Base-by-base conservation (phyloP, 2,888 invertebrate genomes). In the Blastobasis adustella region DNA sequence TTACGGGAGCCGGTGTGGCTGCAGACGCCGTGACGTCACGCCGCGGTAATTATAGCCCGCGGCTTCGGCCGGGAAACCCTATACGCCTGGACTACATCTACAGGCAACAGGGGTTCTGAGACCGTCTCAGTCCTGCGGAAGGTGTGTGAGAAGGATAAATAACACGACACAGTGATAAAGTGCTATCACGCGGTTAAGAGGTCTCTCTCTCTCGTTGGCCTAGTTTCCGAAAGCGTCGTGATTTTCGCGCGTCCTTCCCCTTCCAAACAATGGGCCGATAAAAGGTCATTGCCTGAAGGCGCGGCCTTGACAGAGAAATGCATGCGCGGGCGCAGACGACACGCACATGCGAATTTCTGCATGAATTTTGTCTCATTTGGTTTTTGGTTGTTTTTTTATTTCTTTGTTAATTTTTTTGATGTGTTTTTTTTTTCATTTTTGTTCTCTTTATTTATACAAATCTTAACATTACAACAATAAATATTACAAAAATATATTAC, bases 371-470 rank as follows among this genome's bases (percentile, higher is more conserved):
- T 66, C 59, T 65, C 57, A 63, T 61, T 62, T 63, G 65, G 65
- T 70, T 67, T 65, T 66, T 69, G 60, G 62, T 64, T 67, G 66
- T 63, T 61, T 59, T 70, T 61, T 54, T 60, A 56, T 61, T 75
- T 72, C 73, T 70, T 71, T 71, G 73, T 76, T 69, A 23, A 23
- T 68, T 73, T 72, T 71, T 75, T 69, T 74, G 71, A 73, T 71
- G 66, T 71, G 66, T 69, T 68, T 67, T 74, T 69, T 75, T 71
- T 73, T 76, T 71, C 72, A 68, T 78, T 83, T 83, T 82, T 76
- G 73, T 82, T 83, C 84, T 89, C 89, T 89, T 84, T 89, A 89
- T 89, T 89, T 80, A 79, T 67, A 55, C 10, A 83, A 86, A 86
- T 76, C 89, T 89, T 87, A 85, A 68, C 66, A 73, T 83, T 41